Evolutionary conservation across 1,140 invertebrate genomes (phyloP).

Genomic region (Solenopsis fugax): DNA sequence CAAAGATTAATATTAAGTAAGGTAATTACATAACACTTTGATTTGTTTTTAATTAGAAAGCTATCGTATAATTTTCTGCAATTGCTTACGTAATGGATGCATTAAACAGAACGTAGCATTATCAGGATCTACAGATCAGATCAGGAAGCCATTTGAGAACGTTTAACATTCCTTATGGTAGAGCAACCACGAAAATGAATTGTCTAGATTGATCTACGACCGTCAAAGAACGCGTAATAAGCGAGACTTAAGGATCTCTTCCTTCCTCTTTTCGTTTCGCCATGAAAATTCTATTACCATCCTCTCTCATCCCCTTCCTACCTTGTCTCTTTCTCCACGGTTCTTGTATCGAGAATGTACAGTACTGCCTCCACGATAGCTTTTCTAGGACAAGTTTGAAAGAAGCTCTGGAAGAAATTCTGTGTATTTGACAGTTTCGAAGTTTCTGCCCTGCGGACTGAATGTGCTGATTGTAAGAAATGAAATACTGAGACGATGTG

Average conservation of each 20-base stretch:
- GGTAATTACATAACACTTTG: background rate
- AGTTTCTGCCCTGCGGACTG: constrained; percentile 73
- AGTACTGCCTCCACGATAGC: constrained; percentile 49
- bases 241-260: constrained; percentile 34
- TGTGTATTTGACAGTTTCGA: constrained; percentile 77
- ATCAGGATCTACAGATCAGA: background rate
- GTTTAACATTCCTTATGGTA: constrained; percentile 41
- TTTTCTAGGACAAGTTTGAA: constrained; percentile 74
- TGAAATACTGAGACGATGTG: constrained; percentile 44
- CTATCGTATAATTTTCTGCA: background rate
- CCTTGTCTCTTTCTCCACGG: constrained; percentile 15
- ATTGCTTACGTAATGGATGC: background rate
- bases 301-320: background rate
- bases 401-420: constrained; percentile 79
- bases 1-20: background rate
- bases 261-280: constrained; percentile 20
- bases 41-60: background rate
- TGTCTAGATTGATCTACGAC: constrained; percentile 27
- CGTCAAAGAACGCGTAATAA: constrained; percentile 48
- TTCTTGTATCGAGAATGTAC: constrained; percentile 60
- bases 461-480: constrained; percentile 66
- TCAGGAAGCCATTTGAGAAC: constrained; percentile 30
- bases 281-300: constrained; percentile 66
- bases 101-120: background rate
- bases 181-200: constrained; percentile 42